These are phyloP conservation scores for Eulimnadia texana DNA, from an alignment of 1,140 invertebrate genomes.

Conservation along the genomic window DNA sequence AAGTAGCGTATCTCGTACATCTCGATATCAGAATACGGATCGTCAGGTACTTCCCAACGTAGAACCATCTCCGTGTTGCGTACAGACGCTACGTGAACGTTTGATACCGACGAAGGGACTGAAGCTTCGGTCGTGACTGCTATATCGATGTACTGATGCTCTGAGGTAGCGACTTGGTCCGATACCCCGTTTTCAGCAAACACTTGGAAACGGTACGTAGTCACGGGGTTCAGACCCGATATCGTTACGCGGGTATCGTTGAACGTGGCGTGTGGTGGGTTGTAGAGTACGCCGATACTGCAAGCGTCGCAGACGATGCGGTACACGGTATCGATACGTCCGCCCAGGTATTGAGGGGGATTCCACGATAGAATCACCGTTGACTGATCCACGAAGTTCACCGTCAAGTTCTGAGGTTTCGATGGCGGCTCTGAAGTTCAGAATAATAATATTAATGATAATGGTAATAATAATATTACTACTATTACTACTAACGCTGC, in stretches of 20 bases:
- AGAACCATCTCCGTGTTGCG: constrained; percentile 71
- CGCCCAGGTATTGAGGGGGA: constrained; percentile 62
- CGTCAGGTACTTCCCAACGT: constrained; percentile 70
- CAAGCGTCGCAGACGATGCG: constrained; percentile 72
- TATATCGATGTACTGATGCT: constrained; percentile 60
- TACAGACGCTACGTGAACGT: constrained; percentile 61
- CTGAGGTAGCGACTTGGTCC: constrained; percentile 33
- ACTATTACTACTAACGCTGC: not conserved
- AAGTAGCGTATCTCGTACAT: constrained; percentile 37
- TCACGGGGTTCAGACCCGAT: constrained; percentile 74
- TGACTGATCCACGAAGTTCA: constrained; percentile 78
- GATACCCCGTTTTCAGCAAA: constrained; percentile 73
- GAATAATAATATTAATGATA: not conserved
- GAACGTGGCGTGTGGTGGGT: constrained; percentile 43
- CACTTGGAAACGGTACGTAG: constrained; percentile 79
- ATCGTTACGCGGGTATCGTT: constrained; percentile 85
- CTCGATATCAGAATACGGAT: constrained; percentile 36
- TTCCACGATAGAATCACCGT: constrained; percentile 81
- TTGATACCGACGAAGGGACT: constrained; percentile 50
- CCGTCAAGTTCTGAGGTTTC: constrained; percentile 76
- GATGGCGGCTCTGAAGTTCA: constrained; percentile 61
- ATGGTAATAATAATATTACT: too few species aligned
- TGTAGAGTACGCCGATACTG: constrained; percentile 52
- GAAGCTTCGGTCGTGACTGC: constrained; percentile 80
- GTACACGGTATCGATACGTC: constrained; percentile 67